These are phyloP conservation scores for Strigamia maritima DNA, from an alignment of 2,888 invertebrate genomes.

Conservation along the genomic window DNA sequence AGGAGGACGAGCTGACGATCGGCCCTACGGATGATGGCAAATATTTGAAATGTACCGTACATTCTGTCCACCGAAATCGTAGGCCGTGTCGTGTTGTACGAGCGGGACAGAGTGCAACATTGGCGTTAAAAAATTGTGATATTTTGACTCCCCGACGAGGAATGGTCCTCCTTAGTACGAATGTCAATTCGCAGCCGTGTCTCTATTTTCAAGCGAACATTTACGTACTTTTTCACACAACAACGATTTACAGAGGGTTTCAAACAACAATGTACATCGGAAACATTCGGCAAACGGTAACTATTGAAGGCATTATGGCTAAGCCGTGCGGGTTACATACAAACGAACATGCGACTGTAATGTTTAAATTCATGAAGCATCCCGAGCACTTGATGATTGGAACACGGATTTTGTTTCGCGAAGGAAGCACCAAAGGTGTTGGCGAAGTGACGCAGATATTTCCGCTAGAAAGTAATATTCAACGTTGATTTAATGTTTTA, in stretches of 20 bases:
- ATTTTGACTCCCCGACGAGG: conserved; percentile 65
- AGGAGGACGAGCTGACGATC: conserved; percentile 62
- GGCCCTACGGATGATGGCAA: conserved; percentile 62
- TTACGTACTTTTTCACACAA: conserved; percentile 81
- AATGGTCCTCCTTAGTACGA: conserved; percentile 71
- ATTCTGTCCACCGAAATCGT: conserved; percentile 86
- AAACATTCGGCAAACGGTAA: conserved; percentile 91
- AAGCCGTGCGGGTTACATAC: conserved; percentile 67
- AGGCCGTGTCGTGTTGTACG: conserved; percentile 82
- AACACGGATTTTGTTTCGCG: conserved; percentile 75
- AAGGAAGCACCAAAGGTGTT: conserved; percentile 79
- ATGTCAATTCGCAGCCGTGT: conserved; percentile 56
- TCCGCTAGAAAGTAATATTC: conserved; percentile 43
- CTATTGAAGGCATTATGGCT: conserved; percentile 72
- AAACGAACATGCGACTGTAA: conserved; percentile 78
- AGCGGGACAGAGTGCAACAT: conserved; percentile 85
- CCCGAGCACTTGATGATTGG: conserved; percentile 82
- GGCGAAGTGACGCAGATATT: conserved; percentile 77
- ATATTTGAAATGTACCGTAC: conserved; percentile 73
- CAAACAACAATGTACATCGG: conserved; percentile 88
- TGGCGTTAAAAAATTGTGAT: conserved; percentile 65
- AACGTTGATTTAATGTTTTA: neutral
- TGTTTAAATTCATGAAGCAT: conserved; percentile 82
- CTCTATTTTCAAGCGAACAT: conserved; percentile 74
- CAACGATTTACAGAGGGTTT: conserved; percentile 76